Conservation (phyloP, 2,113 vertebrate genomes). For the Cynocephalus volans region DNA sequence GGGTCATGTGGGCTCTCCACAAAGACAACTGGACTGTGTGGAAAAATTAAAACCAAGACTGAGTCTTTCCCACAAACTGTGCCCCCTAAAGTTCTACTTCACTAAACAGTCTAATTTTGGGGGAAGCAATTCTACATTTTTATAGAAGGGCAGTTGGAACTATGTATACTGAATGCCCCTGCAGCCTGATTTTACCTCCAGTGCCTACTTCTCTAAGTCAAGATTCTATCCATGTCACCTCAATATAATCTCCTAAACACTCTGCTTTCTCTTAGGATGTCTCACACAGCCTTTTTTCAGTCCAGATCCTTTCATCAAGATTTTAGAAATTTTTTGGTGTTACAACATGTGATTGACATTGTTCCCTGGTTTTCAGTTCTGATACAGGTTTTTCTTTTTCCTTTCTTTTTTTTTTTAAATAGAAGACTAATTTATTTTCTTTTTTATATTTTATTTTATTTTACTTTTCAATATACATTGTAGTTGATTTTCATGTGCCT, state of each 20-base stretch:
- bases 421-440: too few relatives aligned
- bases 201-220: neutral
- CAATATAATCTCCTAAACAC: neutral
- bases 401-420: too few relatives aligned
- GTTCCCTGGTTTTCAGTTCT: neutral
- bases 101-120: neutral
- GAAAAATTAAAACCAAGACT: too few relatives aligned
- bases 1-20: too few relatives aligned
- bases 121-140: neutral
- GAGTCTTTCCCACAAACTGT: too few relatives aligned
- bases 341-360: neutral
- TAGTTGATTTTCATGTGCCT: too few relatives aligned
- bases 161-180: neutral
- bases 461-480: too few relatives aligned
- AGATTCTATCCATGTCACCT: neutral
- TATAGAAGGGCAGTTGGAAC: neutral
- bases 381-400: neutral
- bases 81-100: too few relatives aligned
- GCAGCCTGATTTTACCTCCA: neutral
- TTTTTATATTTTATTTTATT: too few relatives aligned
- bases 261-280: neutral
- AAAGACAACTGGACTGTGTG: too few relatives aligned
- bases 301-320: neutral
- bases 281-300: neutral
- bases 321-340: neutral